These are phyloP conservation scores for Resseliella maxima DNA, from an alignment of 2,888 invertebrate species.

Conservation along the genomic window DNA sequence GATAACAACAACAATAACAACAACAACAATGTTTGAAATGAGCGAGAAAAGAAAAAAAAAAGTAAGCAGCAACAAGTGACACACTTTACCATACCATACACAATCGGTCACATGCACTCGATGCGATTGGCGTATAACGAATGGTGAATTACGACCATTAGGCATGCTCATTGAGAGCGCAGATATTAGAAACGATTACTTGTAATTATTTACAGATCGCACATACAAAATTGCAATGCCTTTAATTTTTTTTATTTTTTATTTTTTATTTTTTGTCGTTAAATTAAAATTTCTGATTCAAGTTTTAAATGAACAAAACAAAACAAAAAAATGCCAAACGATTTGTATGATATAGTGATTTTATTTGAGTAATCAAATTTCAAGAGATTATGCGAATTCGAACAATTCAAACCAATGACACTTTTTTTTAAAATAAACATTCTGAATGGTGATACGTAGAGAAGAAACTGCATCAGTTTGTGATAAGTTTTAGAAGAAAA, in stretches of 20 bases:
- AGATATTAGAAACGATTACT: conserved; percentile 41
- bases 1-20: neutral
- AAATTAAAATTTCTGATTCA: neutral
- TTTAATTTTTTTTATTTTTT: neutral
- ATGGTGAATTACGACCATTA: conserved; percentile 25
- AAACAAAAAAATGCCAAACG: too few species aligned
- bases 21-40: neutral
- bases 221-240: neutral
- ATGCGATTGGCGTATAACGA: neutral
- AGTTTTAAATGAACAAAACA: neutral
- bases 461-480: too few species aligned
- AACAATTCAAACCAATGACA: neutral
- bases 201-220: conserved; percentile 30
- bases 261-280: neutral
- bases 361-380: too few species aligned
- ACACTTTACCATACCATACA: conserved; percentile 40
- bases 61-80: conserved; percentile 47
- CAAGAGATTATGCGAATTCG: neutral
- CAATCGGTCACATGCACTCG: conserved; percentile 49
- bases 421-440: neutral
- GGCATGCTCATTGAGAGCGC: conserved; percentile 18
- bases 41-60: neutral
- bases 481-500: neutral
- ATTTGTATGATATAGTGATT: neutral
- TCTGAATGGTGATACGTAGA: neutral